Percentiles rank a stretch among this genome's conserved stretches.
These are phyloP conservation scores for Microcaecilia unicolor DNA, from an alignment of 2,797 vertebrate species.

Conservation along the genomic window DNA sequence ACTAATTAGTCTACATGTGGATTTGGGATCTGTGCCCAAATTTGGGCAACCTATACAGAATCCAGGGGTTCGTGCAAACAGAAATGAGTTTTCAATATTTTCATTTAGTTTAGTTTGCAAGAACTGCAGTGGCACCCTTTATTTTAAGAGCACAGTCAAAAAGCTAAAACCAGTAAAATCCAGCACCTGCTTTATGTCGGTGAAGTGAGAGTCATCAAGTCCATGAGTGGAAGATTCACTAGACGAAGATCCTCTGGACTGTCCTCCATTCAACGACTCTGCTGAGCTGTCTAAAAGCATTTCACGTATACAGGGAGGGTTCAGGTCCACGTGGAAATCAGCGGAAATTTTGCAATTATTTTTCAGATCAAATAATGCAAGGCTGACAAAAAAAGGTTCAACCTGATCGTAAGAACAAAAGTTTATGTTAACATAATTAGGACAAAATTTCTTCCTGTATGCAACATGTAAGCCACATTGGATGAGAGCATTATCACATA, in stretches of 20 bases:
- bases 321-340: conserved; percentile 91
- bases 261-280: conserved; percentile 33
- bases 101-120: no score
- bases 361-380: conserved; percentile 84
- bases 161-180: neutral
- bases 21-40: no score
- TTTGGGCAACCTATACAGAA: no score
- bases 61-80: no score
- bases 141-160: no score
- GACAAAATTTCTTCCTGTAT: neutral
- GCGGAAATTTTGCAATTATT: conserved; percentile 92
- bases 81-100: no score
- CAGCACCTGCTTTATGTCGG: conserved; percentile 73
- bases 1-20: no score
- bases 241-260: conserved; percentile 17
- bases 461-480: no score
- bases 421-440: neutral
- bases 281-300: conserved; percentile 59
- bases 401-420: conserved; percentile 56
- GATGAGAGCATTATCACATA: no score
- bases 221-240: conserved; percentile 63
- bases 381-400: conserved; percentile 90
- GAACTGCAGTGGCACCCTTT: no score
- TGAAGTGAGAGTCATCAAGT: conserved; percentile 66
- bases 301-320: conserved; percentile 72